phyloP scores from a whole-genome alignment of 2,888 invertebrate genomes.

The Phalera bucephala region DNA sequence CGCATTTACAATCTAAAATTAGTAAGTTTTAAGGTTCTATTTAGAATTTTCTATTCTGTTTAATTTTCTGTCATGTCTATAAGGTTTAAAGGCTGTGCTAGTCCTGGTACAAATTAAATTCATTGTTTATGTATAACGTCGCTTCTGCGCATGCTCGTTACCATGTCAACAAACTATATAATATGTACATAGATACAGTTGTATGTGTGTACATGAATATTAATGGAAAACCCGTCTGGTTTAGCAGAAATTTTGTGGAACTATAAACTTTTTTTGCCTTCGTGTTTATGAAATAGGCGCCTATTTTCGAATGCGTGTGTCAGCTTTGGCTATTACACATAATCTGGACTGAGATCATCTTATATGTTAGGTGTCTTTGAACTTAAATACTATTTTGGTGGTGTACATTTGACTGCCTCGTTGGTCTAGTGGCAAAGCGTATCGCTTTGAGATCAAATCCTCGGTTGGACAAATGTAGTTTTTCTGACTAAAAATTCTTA shows the following conservation, averaged over 20 bases:
- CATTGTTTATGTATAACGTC: conserved; percentile 72
- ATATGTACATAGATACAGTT: conserved; percentile 19
- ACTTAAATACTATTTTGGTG: conserved; percentile 12
- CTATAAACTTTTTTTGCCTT: conserved; percentile 24
- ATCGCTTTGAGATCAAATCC: no score
- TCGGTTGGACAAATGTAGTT: no score
- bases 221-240: conserved; percentile 22
- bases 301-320: conserved; percentile 22
- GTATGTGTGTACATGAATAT: conserved; percentile 34
- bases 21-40: not conserved
- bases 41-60: conserved; percentile 9
- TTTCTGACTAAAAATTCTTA: no score
- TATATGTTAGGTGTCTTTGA: conserved; percentile 24
- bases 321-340: conserved; percentile 10
- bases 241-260: conserved; percentile 31
- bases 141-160: conserved; percentile 69
- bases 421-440: no score
- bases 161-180: conserved; percentile 70
- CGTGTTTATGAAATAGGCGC: conserved; percentile 6
- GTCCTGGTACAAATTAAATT: conserved; percentile 48
- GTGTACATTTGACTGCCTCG: no score
- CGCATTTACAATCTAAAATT: not conserved
- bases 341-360: conserved; percentile 29
- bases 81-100: conserved; percentile 14
- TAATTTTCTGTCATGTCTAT: conserved; percentile 18